These are phyloP conservation scores for Macropis europaea DNA, from an alignment of 2,888 invertebrate genomes.

Conservation along the genomic window DNA sequence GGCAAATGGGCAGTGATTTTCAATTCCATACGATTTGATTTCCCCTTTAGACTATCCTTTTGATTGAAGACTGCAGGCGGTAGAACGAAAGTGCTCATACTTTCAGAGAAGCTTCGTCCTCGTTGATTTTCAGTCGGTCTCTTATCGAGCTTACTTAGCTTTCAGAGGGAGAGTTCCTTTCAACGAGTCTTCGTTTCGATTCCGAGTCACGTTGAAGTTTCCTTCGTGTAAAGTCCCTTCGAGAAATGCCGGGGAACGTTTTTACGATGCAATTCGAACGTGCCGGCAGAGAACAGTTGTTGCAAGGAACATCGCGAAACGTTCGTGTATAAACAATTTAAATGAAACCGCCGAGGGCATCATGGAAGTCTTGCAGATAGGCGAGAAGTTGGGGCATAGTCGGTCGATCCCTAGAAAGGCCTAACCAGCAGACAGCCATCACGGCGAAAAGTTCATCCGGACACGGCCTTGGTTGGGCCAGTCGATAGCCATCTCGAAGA, in stretches of 20 bases:
- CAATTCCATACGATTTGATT: constrained; percentile 54
- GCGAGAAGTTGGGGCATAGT: constrained; percentile 86
- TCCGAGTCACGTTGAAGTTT: background rate
- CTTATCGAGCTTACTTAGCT: no score
- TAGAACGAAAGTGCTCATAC: background rate
- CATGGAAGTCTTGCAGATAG: constrained; percentile 87
- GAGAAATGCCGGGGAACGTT: background rate
- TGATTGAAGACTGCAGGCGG: background rate
- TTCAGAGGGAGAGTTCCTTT: no score
- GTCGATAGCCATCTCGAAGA: constrained; percentile 92
- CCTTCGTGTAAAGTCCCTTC: background rate
- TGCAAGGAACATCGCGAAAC: background rate
- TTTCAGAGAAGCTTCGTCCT: background rate
- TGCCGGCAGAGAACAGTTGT: background rate
- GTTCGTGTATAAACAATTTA: constrained; percentile 70
- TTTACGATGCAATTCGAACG: background rate
- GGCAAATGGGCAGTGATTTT: constrained; percentile 50
- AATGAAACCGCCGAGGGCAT: constrained; percentile 86
- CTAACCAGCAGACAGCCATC: constrained; percentile 89
- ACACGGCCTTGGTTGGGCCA: constrained; percentile 95
- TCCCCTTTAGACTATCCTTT: constrained; percentile 39
- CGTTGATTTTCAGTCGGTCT: background rate
- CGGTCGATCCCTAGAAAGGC: constrained; percentile 84
- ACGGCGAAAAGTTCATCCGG: constrained; percentile 95
- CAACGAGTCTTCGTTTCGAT: background rate